Percentiles rank a stretch among this genome's conserved stretches.
Evolutionary conservation across 2,888 invertebrate genomes (phyloP).

Genomic region (Habroteleia sp.): DNA sequence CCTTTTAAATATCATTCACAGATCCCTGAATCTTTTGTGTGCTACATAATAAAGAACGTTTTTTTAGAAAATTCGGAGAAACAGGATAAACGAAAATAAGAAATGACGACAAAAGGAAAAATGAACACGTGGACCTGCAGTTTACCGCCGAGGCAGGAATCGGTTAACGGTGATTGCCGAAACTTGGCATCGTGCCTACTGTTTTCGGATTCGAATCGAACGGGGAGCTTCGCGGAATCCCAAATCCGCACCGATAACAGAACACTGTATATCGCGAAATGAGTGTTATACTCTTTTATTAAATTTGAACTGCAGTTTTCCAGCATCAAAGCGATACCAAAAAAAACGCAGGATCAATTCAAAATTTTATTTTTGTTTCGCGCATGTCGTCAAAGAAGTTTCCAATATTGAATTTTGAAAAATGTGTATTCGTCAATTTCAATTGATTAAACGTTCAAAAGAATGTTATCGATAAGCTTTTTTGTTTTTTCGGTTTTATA

Average conservation of each 20-base stretch:
- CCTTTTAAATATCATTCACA: too few species aligned
- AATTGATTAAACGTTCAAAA: constrained; percentile 27
- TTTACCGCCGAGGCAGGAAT: constrained; percentile 48
- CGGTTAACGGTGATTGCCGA: constrained; percentile 60
- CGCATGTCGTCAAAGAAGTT: constrained; percentile 40
- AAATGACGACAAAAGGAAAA: constrained; percentile 25
- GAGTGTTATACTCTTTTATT: constrained; percentile 41
- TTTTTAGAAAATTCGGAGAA: constrained; percentile 6
- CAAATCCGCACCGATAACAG: constrained; percentile 44
- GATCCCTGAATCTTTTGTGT: neutral
- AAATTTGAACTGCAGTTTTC: constrained; percentile 22
- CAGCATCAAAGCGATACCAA: constrained; percentile 25
- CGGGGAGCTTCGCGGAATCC: constrained; percentile 33
- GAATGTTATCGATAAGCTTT: constrained; percentile 4
- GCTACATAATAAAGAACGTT: neutral
- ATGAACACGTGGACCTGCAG: constrained; percentile 33
- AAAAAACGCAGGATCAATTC: constrained; percentile 23
- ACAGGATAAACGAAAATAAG: constrained; percentile 13
- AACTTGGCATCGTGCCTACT: constrained; percentile 51
- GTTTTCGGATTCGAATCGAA: constrained; percentile 53
- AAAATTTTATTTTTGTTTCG: constrained; percentile 39
- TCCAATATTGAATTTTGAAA: constrained; percentile 40
- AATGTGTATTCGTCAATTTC: constrained; percentile 33
- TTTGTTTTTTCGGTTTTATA: too few species aligned
- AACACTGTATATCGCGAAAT: constrained; percentile 27